Conservation (phyloP, 1,140 invertebrate species). For the Cataglyphis hispanica region DNA sequence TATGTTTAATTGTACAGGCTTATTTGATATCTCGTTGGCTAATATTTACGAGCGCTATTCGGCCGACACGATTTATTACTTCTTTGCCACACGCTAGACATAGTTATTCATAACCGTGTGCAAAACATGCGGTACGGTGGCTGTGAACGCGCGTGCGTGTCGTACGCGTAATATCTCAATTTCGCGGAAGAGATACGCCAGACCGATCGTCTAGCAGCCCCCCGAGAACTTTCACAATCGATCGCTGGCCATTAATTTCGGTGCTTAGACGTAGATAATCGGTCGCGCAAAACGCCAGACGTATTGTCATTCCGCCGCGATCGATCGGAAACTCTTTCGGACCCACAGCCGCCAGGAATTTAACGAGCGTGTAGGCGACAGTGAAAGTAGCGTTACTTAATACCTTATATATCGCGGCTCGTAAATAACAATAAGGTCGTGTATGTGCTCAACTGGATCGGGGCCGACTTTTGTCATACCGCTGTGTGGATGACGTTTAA, state of each 20-base stretch:
- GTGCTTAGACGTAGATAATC: slow-evolving; percentile 19
- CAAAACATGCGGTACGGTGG: not conserved
- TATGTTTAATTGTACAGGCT: slow-evolving; percentile 34
- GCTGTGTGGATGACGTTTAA: slow-evolving; percentile 36
- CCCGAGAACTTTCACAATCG: too few species aligned
- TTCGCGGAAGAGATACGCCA: slow-evolving; percentile 45
- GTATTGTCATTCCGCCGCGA: slow-evolving; percentile 55
- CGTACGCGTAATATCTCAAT: slow-evolving; percentile 48
- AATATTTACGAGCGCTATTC: slow-evolving; percentile 60
- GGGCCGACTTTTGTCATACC: slow-evolving; percentile 68
- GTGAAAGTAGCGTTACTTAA: slow-evolving; percentile 82
- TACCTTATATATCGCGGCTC: slow-evolving; percentile 73
- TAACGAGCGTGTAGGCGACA: slow-evolving; percentile 79
- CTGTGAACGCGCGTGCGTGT: not conserved
- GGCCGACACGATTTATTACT: slow-evolving; percentile 52
- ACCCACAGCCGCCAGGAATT: slow-evolving; percentile 72
- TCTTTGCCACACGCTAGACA: not conserved
- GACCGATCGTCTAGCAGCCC: not conserved
- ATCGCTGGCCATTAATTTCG: slow-evolving; percentile 52
- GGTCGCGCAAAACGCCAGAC: not conserved
- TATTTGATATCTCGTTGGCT: slow-evolving; percentile 44
- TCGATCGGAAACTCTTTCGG: slow-evolving; percentile 60
- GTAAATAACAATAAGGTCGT: slow-evolving; percentile 73
- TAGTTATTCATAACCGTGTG: slow-evolving; percentile 32
- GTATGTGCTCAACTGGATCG: slow-evolving; percentile 62